Conservation (phyloP, 2,888 invertebrate species). For the Cephus rjabovi region DNA sequence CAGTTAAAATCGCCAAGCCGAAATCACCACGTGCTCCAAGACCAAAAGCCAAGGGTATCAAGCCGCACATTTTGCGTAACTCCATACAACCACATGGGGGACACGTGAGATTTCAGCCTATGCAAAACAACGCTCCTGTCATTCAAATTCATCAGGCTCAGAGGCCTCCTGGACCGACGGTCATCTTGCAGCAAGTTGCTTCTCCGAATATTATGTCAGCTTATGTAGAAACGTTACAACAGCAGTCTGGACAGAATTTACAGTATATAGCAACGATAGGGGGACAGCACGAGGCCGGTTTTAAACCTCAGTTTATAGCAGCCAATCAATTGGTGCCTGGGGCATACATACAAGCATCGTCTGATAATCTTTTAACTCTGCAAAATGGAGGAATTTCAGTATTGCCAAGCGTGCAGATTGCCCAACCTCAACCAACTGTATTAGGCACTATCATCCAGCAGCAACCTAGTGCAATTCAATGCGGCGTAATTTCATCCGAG, state of each 20-base stretch:
- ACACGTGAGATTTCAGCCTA: slow-evolving; percentile 49
- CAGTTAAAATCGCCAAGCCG: slow-evolving; percentile 42
- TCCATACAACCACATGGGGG: slow-evolving; percentile 39
- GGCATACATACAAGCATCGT: slow-evolving; percentile 59
- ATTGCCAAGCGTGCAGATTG: slow-evolving; percentile 58
- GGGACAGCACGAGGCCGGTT: slow-evolving; percentile 67
- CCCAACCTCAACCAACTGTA: slow-evolving; percentile 58
- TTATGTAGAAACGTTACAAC: slow-evolving; percentile 78
- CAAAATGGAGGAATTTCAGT: slow-evolving; percentile 62
- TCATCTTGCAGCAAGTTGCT: slow-evolving; percentile 77
- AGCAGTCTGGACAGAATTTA: slow-evolving; percentile 78
- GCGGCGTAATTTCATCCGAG: slow-evolving; percentile 69
- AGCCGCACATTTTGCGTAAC: slow-evolving; percentile 48
- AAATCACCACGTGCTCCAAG: slow-evolving; percentile 49
- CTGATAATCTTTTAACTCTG: slow-evolving; percentile 57
- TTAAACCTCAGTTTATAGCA: slow-evolving; percentile 60
- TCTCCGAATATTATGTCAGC: slow-evolving; percentile 72
- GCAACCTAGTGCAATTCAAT: slow-evolving; percentile 69
- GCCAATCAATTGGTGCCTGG: slow-evolving; percentile 59
- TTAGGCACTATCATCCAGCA: slow-evolving; percentile 67
- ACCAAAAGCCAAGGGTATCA: slow-evolving; percentile 48
- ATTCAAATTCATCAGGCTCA: slow-evolving; percentile 72
- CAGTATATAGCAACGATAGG: slow-evolving; percentile 82
- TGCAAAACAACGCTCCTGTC: slow-evolving; percentile 68
- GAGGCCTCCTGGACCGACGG: slow-evolving; percentile 71